Conservation (phyloP, 2,888 invertebrate genomes). For the Phyllotreta cruciferae region DNA sequence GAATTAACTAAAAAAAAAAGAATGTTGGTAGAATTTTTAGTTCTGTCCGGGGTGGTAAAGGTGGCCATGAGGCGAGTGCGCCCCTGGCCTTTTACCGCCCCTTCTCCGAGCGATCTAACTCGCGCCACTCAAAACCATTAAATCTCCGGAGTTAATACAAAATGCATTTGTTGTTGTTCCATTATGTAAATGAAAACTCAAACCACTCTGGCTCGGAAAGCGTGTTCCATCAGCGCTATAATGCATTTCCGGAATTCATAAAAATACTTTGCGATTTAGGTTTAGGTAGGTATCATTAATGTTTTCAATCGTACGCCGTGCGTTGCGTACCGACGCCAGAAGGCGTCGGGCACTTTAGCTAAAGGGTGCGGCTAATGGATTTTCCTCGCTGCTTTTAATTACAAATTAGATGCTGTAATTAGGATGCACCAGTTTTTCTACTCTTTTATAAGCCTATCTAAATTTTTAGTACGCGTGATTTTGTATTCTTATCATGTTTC, state of each 20-base stretch:
- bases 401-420: too few species aligned
- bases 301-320: conserved; percentile 31
- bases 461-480: too few species aligned
- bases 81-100: conserved; percentile 20
- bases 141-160: conserved; percentile 62
- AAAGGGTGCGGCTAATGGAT: too few species aligned
- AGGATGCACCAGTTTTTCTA: too few species aligned
- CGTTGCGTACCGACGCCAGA: background rate
- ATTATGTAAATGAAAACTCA: conserved; percentile 63
- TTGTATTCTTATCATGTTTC: too few species aligned
- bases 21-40: too few species aligned
- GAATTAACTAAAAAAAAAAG: too few species aligned
- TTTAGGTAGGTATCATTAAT: conserved; percentile 37
- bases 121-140: conserved; percentile 58
- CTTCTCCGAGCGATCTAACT: conserved; percentile 34
- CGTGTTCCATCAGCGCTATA: conserved; percentile 56
- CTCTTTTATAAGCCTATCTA: too few species aligned
- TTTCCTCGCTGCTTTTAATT: too few species aligned
- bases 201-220: conserved; percentile 52
- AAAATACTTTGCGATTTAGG: conserved; percentile 43
- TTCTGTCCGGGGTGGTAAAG: too few species aligned
- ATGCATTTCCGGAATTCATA: conserved; percentile 56
- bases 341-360: too few species aligned
- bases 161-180: conserved; percentile 63
- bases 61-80: conserved; percentile 8